phyloP scores from a whole-genome alignment of 2,888 invertebrate genomes.

The Plebejus melissa region DNA sequence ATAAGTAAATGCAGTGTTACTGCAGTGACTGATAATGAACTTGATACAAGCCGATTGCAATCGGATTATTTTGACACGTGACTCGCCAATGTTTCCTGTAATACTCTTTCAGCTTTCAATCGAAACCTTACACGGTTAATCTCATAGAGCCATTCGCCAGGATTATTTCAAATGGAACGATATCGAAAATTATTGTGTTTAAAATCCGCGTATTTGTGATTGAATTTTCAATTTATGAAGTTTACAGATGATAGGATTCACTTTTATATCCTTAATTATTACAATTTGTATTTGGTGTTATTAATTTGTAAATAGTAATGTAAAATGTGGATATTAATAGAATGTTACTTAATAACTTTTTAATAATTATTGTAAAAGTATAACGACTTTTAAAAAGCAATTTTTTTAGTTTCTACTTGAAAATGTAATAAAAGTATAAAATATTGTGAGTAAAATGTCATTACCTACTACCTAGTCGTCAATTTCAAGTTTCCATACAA shows the following conservation, averaged over 20 bases:
- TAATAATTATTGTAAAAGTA: too few relatives aligned
- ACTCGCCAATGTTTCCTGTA: neutral
- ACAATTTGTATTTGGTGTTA: neutral
- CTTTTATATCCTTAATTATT: neutral
- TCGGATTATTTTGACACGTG: neutral
- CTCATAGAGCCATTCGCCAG: neutral
- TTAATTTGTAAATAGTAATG: too few relatives aligned
- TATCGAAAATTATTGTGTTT: neutral
- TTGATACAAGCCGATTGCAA: neutral
- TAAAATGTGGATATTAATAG: too few relatives aligned
- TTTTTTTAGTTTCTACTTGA: too few relatives aligned
- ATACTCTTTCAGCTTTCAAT: constrained; percentile 10
- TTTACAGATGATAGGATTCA: neutral
- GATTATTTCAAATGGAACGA: neutral
- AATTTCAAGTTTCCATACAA: too few relatives aligned
- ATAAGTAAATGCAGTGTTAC: neutral
- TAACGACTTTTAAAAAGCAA: too few relatives aligned
- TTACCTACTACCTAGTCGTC: too few relatives aligned
- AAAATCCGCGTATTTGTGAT: neutral
- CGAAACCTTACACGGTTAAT: constrained; percentile 5
- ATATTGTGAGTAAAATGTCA: too few relatives aligned
- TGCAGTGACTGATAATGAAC: neutral
- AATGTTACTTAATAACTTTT: too few relatives aligned
- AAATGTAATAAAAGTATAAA: too few relatives aligned
- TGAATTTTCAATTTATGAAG: neutral